These are phyloP conservation scores for Pollenia amentaria DNA, from an alignment of 2,888 invertebrate genomes.

Conservation along the genomic window DNA sequence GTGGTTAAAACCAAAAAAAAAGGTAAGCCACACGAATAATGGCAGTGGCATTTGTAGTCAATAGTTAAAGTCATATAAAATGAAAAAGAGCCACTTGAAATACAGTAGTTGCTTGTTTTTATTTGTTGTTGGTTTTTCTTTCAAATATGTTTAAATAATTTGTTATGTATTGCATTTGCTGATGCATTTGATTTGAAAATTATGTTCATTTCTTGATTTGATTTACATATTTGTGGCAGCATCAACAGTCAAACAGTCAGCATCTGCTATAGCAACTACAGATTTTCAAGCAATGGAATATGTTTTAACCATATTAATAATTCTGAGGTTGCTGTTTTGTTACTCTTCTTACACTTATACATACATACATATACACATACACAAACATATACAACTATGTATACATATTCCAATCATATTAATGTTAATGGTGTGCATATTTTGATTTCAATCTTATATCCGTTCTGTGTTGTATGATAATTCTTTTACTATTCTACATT, in stretches of 20 bases:
- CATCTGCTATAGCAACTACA: not conserved
- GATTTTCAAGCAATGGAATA: slow-evolving; percentile 48
- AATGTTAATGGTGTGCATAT: slow-evolving; percentile 66
- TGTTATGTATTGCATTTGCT: slow-evolving; percentile 69
- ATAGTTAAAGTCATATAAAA: slow-evolving; percentile 12
- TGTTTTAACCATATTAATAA: slow-evolving; percentile 64
- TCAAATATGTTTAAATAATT: slow-evolving; percentile 71
- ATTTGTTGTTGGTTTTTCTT: slow-evolving; percentile 55
- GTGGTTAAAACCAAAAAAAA: not conserved
- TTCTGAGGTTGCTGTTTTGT: slow-evolving; percentile 31
- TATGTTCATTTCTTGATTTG: slow-evolving; percentile 69
- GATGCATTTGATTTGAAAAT: slow-evolving; percentile 72
- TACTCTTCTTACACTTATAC: not conserved
- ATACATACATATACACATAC: not conserved
- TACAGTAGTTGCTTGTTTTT: slow-evolving; percentile 59
- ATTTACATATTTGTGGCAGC: slow-evolving; percentile 67
- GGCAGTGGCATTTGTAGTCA: slow-evolving; percentile 6
- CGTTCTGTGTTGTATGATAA: slow-evolving; percentile 70
- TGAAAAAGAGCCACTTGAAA: slow-evolving; percentile 32
- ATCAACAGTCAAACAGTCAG: slow-evolving; percentile 20
- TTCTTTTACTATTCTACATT: slow-evolving; percentile 19
- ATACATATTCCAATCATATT: slow-evolving; percentile 40
- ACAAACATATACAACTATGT: no score
- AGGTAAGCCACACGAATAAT: slow-evolving; percentile 44
- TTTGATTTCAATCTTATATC: slow-evolving; percentile 71